Evolutionary conservation across 2,888 invertebrate genomes (phyloP), one percentile per base, ranked within the genome.

Genomic region (Noctua fimbriata): DNA sequence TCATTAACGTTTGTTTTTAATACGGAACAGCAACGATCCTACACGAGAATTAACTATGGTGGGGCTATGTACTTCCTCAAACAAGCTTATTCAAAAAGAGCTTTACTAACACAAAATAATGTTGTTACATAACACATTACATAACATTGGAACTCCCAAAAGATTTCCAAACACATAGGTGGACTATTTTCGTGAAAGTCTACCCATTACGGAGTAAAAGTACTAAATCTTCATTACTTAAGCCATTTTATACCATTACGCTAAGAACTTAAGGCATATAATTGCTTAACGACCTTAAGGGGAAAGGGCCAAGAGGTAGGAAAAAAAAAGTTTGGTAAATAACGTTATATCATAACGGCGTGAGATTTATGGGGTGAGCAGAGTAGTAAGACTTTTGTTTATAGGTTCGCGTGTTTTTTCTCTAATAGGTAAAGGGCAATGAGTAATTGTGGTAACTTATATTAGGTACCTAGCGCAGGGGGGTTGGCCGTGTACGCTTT

Each of bases 231-330:
- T 85, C 85, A 89, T 88, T 89, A 84, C 76, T 78, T 79, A 78
- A 83, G 80, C 87, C 79, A 89, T 89, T 90, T 85, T 87, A 81
- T 81, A 81, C 84, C 90, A 84, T 89, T 83, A 84, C 78, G n/a
- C 32, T 82, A 82, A 89, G 89, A 88, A 84, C 89, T 85, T 89
- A 90, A 89, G 87, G 82, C 88, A 78, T 79, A 89, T 89, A 89
- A 89, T 89, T 89, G 87, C 87, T 80, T 81, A 89, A 88, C 84
- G 81, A 83, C 82, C 55, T 82, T 76, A 67, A 73, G 70, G 78
- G 60, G 78, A 83, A 87, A 81, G 55, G 63, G 72, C 75, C 78
- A 69, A 69, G 76, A 76, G 74, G 80, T 70, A 70, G 52, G 52
- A 55, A 81, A 87, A 89, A 89, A 88, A 83, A 88, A 87, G 71